phyloP scores from a whole-genome alignment of 2,797 vertebrate genomes.

The Pseudomugil tenellus region DNA sequence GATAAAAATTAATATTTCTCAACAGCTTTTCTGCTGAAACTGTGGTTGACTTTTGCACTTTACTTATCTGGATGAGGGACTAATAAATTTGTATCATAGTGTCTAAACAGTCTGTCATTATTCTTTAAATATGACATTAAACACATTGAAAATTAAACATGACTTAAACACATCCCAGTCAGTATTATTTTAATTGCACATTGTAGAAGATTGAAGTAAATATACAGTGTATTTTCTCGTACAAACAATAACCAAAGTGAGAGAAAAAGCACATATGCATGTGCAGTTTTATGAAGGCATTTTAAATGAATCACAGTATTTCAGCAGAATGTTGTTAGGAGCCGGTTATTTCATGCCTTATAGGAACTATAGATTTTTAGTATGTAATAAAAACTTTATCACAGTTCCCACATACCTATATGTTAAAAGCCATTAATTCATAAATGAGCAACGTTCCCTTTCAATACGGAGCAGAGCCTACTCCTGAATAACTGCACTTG shows the following conservation, averaged over 20 bases:
- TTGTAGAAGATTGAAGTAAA: slow-evolving; percentile 26
- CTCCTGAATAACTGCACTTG: slow-evolving; percentile 5
- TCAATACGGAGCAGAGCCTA: not conserved
- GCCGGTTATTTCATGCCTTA: slow-evolving; percentile 25
- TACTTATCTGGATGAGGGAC: slow-evolving; percentile 69
- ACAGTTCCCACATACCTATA: slow-evolving; percentile 28
- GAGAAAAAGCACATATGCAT: slow-evolving; percentile 31
- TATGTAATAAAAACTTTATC: slow-evolving; percentile 16
- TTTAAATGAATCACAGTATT: slow-evolving; percentile 35
- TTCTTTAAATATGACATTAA: not conserved
- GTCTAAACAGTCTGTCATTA: slow-evolving; percentile 21
- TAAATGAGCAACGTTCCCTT: slow-evolving; percentile 10
- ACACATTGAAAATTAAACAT: slow-evolving; percentile 17
- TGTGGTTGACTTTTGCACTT: slow-evolving; percentile 81
- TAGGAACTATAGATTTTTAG: slow-evolving; percentile 18
- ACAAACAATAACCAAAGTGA: slow-evolving; percentile 41
- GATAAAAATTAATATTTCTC: slow-evolving; percentile 16
- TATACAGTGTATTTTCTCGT: slow-evolving; percentile 28
- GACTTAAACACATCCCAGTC: not conserved
- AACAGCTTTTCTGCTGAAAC: slow-evolving; percentile 50
- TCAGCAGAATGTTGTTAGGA: slow-evolving; percentile 33
- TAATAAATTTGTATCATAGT: slow-evolving; percentile 55
- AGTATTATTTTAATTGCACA: slow-evolving; percentile 58
- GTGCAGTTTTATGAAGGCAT: slow-evolving; percentile 46
- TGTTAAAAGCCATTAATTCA: slow-evolving; percentile 17